These are phyloP conservation scores for Psammodynastes pulverulentus DNA, from an alignment of 2,113 vertebrate genomes.

Conservation along the genomic window DNA sequence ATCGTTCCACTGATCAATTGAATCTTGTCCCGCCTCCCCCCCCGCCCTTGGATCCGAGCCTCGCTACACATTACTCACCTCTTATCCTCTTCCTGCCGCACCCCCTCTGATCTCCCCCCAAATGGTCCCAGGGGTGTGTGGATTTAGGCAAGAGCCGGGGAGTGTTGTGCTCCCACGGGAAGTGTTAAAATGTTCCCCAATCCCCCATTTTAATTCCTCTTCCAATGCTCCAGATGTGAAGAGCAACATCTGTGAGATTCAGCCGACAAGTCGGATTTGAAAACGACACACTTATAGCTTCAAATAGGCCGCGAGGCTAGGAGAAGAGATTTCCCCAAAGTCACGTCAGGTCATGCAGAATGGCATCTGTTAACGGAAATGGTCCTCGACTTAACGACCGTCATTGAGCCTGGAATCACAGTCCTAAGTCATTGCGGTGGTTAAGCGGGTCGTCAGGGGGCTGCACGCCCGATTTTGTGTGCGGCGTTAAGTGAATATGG, in stretches of 20 bases:
- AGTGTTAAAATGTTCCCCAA: constrained; percentile 13
- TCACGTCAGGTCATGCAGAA: too few species aligned
- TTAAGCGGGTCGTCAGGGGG: too few species aligned
- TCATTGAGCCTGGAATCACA: too few species aligned
- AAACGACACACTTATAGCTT: neutral
- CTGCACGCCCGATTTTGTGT: too few species aligned
- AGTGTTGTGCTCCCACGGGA: neutral
- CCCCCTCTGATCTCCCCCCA: neutral
- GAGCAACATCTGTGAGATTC: neutral
- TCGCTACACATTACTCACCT: neutral
- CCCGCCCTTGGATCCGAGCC: neutral
- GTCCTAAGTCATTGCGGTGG: too few species aligned
- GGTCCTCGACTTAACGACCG: too few species aligned
- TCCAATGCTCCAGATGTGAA: neutral
- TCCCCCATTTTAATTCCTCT: constrained; percentile 2
- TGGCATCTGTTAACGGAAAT: too few species aligned
- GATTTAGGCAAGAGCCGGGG: neutral
- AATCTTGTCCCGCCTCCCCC: too few species aligned
- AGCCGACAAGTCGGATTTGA: neutral
- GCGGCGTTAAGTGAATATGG: too few species aligned
- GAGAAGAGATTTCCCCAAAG: too few species aligned
- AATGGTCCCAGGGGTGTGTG: neutral
- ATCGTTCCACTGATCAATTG: too few species aligned
- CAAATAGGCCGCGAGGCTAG: neutral
- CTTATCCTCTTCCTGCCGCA: neutral